phyloP scores from a whole-genome alignment of 2,113 vertebrate species.

The Onychorhynchus coronatus region DNA sequence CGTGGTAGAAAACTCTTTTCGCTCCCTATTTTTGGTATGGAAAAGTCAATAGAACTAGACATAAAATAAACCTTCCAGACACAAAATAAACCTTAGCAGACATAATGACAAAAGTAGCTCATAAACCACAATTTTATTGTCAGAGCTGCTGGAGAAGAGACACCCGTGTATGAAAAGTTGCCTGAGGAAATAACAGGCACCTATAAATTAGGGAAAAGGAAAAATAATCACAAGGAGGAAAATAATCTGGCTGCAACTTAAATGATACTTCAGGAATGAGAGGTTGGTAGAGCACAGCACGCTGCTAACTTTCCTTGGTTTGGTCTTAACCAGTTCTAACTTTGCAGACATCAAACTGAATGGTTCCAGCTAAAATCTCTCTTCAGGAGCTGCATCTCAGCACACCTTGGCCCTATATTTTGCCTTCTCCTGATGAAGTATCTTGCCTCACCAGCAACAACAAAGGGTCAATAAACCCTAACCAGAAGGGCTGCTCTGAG shows the following conservation, averaged over 20 bases:
- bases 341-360: not conserved
- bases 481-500: not conserved
- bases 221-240: not conserved
- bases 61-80: not conserved
- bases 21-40: not conserved
- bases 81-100: not conserved
- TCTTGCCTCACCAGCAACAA: not conserved
- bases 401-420: not conserved
- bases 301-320: not conserved
- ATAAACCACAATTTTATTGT: not conserved
- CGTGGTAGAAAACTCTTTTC: not conserved
- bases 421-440: not conserved
- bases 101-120: not conserved
- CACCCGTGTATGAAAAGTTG: not conserved
- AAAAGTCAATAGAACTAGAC: not conserved
- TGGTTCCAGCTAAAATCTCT: accelerated
- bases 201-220: not conserved
- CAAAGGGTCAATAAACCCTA: not conserved
- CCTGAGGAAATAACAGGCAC: not conserved
- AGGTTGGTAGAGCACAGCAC: not conserved
- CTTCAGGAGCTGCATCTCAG: not conserved
- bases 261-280: not conserved
- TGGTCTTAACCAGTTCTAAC: not conserved
- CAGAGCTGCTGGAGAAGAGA: not conserved
- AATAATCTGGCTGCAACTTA: not conserved